Evolutionary conservation across 2,888 invertebrate species (phyloP), one percentile per base, ranked within the genome.

Genomic region (Anticlea derivata): DNA sequence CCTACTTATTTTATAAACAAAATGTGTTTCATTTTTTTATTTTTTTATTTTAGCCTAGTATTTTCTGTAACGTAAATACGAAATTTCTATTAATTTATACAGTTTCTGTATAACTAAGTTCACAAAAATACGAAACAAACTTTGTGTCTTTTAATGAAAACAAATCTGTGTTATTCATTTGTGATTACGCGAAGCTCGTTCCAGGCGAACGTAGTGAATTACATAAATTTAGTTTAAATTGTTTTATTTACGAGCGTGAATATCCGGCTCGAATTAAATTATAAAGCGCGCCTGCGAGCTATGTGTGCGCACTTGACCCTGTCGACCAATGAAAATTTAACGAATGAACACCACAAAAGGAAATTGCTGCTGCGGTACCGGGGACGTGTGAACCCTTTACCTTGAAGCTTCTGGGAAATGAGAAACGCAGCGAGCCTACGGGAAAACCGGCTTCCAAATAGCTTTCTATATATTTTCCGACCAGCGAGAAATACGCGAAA

Each of bases 291-390:
- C 57, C 44, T 58, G 66, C 60, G 59, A 53, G 53, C 65, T 61
- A 58, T 66, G 63, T 64, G 63, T 58, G 63, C 64, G 66, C 66
- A 66, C 75, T 76, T 78, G 74, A 75, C 74, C 75, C 76, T 66
- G 63, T 70, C 65, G 48, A 51, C 67, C 70, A 65, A 74, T 83
- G 78, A 81, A 83, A 82, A 73, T 79, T 83, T 83, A 83, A 83
- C 81, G 80, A 82, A 80, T 75, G 73, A 67, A 66, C 67, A 70
- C 78, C 78, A 75, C 80, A 78, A 83, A 81, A 80, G 80, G 77
- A 80, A 77, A 80, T 80, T 82, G 77, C 78, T 70, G 65, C 73
- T 70, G 64, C 73, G 61, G 63, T 61, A 61, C 66, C 55, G 65
- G 61, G 64, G 65, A 69, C 71, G 75, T 73, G 75, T 68, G 69